These are phyloP conservation scores for Falco punctatus DNA, from an alignment of 2,113 vertebrate genomes.

Conservation along the genomic window DNA sequence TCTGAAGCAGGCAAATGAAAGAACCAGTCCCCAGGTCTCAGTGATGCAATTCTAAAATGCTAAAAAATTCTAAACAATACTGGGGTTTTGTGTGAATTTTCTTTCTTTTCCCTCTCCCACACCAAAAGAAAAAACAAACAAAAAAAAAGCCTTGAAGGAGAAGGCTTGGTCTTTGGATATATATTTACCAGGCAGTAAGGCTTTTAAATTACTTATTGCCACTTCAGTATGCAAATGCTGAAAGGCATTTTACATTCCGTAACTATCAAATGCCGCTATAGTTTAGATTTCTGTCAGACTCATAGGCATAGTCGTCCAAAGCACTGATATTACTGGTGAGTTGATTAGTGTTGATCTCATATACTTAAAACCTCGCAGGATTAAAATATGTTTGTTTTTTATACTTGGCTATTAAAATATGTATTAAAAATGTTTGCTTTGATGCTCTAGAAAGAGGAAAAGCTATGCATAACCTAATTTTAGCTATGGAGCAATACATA, in stretches of 20 bases:
- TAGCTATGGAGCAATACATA: neutral
- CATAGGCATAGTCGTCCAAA: neutral
- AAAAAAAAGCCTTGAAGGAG: neutral
- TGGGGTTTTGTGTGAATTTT: neutral
- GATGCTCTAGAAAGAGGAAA: neutral
- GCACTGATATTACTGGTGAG: neutral
- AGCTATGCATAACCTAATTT: neutral
- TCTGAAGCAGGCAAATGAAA: neutral
- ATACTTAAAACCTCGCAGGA: neutral
- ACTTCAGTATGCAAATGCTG: neutral
- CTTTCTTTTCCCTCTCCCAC: neutral
- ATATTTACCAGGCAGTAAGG: neutral
- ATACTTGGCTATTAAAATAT: neutral
- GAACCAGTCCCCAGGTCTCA: neutral
- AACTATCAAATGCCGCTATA: constrained; percentile 2
- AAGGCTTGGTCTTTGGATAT: neutral
- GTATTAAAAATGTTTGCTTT: neutral
- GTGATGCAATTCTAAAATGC: neutral
- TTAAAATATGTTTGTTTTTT: neutral
- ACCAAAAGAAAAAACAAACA: neutral
- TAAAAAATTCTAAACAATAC: neutral
- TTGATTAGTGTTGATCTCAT: neutral
- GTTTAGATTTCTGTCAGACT: neutral
- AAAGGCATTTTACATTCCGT: neutral
- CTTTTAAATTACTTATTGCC: neutral